A percentile compares a stretch with the other conserved stretches of the same genome.
Evolutionary conservation across 2,888 invertebrate genomes (phyloP).

Genomic region (Drosophila barbarae): DNA sequence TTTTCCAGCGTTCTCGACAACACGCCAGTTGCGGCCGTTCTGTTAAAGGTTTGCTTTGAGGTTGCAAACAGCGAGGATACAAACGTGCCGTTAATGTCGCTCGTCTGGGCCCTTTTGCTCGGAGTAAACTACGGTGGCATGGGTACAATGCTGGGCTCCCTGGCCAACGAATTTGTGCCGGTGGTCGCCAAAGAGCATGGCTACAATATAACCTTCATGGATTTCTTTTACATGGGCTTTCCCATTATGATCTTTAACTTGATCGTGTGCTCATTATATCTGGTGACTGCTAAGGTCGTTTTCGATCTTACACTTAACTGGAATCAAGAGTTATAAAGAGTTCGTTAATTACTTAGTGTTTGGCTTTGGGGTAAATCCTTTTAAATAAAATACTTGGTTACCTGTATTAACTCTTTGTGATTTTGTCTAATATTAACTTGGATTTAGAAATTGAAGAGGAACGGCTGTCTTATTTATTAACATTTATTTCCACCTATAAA

Average conservation of each 20-base stretch:
- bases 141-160: conserved; percentile 3
- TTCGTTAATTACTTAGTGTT: no score
- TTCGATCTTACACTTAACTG: background rate
- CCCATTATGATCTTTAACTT: conserved; percentile 5
- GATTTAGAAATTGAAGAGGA: no score
- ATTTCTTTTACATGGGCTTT: conserved; percentile 1
- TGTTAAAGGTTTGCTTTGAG: conserved; percentile 5
- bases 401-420: no score
- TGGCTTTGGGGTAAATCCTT: no score
- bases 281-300: background rate
- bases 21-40: conserved; percentile 2
- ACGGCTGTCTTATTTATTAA: background rate
- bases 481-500: background rate
- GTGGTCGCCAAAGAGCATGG: background rate
- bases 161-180: conserved; percentile 8
- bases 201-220: background rate
- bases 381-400: no score
- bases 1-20: conserved; percentile 6
- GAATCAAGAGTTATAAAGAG: background rate
- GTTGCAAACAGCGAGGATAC: background rate
- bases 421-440: no score
- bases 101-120: conserved; percentile 3
- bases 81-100: background rate
- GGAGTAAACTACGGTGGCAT: conserved; percentile 6
- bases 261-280: background rate